Conservation (phyloP, 2,113 vertebrate species). For the Spea bombifrons region DNA sequence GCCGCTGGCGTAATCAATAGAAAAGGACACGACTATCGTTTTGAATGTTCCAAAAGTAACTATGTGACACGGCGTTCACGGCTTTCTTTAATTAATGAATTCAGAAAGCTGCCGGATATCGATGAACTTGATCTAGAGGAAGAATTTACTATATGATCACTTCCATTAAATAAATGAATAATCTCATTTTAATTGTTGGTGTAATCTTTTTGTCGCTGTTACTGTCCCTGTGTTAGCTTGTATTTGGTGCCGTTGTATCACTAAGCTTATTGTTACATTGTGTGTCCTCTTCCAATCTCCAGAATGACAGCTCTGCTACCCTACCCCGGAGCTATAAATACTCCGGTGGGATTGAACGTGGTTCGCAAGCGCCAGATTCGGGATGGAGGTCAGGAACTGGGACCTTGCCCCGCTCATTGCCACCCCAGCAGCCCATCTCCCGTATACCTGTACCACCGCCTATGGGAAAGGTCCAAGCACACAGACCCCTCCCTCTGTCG, state of each 20-base stretch:
- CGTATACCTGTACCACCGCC: conserved; percentile 80
- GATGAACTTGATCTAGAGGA: no score
- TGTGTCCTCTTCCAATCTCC: background rate
- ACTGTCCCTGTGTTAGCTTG: no score
- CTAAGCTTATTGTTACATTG: background rate
- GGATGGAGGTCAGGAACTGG: conserved; percentile 54
- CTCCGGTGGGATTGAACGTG: conserved; percentile 58
- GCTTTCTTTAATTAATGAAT: no score
- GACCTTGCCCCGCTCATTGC: conserved; percentile 53
- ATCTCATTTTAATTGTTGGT: no score
- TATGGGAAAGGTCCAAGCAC: conserved; percentile 53
- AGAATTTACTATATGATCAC: no score
- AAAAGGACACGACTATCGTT: no score
- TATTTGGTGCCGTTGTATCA: background rate
- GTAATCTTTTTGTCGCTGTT: no score
- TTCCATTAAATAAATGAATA: no score
- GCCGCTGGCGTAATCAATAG: no score
- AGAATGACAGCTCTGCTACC: conserved; percentile 56
- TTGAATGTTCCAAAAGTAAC: no score
- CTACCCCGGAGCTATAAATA: conserved; percentile 72
- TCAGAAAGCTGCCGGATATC: no score
- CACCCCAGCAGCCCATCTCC: conserved; percentile 68
- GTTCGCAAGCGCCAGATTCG: conserved; percentile 42
- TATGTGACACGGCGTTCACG: no score
- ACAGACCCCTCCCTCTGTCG: conserved; percentile 77